Percentiles rank a stretch among this genome's conserved stretches.
These are phyloP conservation scores for Pyrocephalus nanus DNA, from an alignment of 2,797 vertebrate species.

Conservation along the genomic window DNA sequence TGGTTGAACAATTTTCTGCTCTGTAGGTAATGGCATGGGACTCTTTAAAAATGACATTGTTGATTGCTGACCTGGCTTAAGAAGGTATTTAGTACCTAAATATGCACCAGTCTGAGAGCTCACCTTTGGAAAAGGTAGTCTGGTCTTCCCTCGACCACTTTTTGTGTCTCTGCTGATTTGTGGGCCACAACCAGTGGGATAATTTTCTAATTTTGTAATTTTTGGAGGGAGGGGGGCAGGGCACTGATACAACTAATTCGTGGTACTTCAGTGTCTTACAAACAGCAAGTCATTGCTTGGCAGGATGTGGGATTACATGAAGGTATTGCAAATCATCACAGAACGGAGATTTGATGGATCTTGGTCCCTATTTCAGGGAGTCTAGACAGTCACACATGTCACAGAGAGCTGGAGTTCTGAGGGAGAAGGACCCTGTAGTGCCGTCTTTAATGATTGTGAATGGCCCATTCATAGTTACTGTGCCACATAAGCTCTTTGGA, in stretches of 20 bases:
- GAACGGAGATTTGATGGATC: background rate
- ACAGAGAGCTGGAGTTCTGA: background rate
- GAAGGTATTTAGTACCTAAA: background rate
- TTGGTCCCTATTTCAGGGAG: background rate
- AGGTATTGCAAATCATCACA: accelerated
- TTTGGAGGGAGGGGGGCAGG: accelerated
- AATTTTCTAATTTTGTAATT: background rate
- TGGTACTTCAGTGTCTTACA: background rate
- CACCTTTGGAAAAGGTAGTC: background rate
- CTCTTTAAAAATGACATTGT: background rate
- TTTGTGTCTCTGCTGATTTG: background rate
- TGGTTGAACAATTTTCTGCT: background rate
- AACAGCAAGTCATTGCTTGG: background rate
- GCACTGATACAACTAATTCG: background rate
- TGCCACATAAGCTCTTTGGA: background rate
- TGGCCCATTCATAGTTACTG: background rate
- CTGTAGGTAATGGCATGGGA: background rate
- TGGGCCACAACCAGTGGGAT: accelerated
- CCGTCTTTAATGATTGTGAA: background rate
- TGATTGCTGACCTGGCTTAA: background rate
- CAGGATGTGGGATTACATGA: background rate
- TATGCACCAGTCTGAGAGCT: background rate
- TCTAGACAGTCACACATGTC: background rate
- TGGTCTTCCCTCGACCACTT: background rate
- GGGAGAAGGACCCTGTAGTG: accelerated